Conservation (phyloP, 2,888 invertebrate species). For the Aricia artaxerxes region DNA sequence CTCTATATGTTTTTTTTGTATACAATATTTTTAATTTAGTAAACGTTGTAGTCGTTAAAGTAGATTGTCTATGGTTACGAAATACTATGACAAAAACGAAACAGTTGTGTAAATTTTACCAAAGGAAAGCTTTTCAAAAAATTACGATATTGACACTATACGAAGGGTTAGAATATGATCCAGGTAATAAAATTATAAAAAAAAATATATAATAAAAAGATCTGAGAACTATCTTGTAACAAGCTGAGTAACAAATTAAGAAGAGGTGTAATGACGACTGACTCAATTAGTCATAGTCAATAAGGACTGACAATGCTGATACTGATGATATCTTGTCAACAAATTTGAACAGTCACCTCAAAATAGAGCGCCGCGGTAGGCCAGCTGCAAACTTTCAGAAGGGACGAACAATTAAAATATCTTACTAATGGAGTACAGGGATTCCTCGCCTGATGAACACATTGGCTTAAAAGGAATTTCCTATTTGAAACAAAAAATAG, state of each 20-base stretch:
- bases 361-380: slow-evolving; percentile 73
- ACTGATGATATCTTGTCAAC: slow-evolving; percentile 12
- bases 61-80: no score
- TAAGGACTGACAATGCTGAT: background rate
- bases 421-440: slow-evolving; percentile 75
- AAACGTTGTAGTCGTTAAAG: no score
- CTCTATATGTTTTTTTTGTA: background rate
- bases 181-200: no score
- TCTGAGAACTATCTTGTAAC: background rate
- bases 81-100: no score
- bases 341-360: slow-evolving; percentile 63
- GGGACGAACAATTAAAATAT: slow-evolving; percentile 78
- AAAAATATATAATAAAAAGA: no score
- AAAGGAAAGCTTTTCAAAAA: no score
- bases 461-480: slow-evolving; percentile 55
- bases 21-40: no score
- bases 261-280: background rate
- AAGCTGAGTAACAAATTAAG: background rate
- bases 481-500: slow-evolving; percentile 51
- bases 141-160: no score
- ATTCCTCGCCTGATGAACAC: slow-evolving; percentile 77
- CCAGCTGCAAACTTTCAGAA: slow-evolving; percentile 74
- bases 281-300: background rate
- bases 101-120: no score
- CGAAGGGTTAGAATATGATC: no score